Percentiles rank a stretch among this genome's conserved stretches.
These are phyloP conservation scores for Chamaea fasciata DNA, from an alignment of 2,113 vertebrate species.

Conservation along the genomic window DNA sequence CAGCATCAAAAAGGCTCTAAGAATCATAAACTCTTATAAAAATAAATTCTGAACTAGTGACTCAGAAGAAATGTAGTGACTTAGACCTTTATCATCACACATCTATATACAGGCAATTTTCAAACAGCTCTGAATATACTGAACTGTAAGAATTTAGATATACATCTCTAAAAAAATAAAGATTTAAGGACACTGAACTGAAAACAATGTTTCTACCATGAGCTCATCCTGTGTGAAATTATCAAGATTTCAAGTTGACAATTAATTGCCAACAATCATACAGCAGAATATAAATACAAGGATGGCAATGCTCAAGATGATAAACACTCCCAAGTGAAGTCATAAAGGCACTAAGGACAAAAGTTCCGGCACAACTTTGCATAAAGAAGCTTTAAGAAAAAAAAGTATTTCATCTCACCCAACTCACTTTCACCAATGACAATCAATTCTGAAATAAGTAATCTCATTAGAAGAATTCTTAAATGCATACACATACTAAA, in stretches of 20 bases:
- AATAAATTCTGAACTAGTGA: not conserved
- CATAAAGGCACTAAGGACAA: not conserved
- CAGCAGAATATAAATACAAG: not conserved
- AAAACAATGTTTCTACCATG: not conserved
- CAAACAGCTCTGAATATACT: not conserved
- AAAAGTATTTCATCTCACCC: not conserved
- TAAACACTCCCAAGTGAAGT: not conserved
- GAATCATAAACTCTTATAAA: not conserved
- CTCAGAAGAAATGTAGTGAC: not conserved
- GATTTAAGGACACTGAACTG: not conserved
- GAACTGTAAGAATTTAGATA: not conserved
- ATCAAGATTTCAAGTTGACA: not conserved
- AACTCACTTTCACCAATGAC: not conserved
- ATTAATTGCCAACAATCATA: not conserved
- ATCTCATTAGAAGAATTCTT: not conserved
- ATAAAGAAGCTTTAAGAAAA: not conserved
- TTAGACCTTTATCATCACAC: not conserved
- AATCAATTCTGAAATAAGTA: not conserved
- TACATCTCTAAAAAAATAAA: not conserved
- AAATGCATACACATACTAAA: not conserved
- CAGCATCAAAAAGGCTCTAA: not conserved
- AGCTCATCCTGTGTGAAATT: not conserved
- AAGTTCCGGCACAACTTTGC: not conserved
- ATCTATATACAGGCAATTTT: not conserved
- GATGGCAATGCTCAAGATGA: not conserved